Evolutionary conservation across 1,140 invertebrate species (phyloP), one percentile per base, ranked within the genome.

Genomic region (Orius laevigatus): DNA sequence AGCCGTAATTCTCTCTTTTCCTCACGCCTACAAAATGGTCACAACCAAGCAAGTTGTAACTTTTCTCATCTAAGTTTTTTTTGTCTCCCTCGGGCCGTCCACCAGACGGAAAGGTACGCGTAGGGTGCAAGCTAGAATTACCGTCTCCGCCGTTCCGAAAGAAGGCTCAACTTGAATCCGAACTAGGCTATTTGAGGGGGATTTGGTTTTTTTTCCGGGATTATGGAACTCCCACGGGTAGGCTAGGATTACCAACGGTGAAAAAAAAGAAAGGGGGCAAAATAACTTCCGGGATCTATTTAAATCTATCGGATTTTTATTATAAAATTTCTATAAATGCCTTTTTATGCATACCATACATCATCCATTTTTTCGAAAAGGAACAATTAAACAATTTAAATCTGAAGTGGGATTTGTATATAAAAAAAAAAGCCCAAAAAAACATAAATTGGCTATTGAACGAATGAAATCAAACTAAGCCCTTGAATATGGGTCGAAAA

Each of bases 1-100:
- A 25, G 3, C 25, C 25, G 3, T 4, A 25, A 25, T 25, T 25
- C 25, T 25, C 8, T 25, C 25, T 25, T 25, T 25, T 25, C 25
- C 8, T 25, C 25, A 25, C 25, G 25, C 25, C 25, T 25, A 44
- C 42, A 44, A 44, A 44, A 44, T 44, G 42, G 20, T 44, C 42
- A 44, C 12, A 44, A 25, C 42, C 25, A 44, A 44, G 19, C 19
- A 9, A 14, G 42, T 44, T 44, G 42, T 44, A 44, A 44, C 42
- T 44, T 44, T 44, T 44, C 42, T 44, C 42, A 44, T 44, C 42
- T 44, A 44, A 44, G 42, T 44, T 44, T 44, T 12, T 19, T 44
- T 44, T 44, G 19, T 25, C 42, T 31, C 20, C 19, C 31, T 44
- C 20, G 42, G 31, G 20, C 20, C 19, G 20, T 19, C 31, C 31